Base-by-base conservation (phyloP, 2,888 invertebrate species). In the Brassicogethes aeneus region DNA sequence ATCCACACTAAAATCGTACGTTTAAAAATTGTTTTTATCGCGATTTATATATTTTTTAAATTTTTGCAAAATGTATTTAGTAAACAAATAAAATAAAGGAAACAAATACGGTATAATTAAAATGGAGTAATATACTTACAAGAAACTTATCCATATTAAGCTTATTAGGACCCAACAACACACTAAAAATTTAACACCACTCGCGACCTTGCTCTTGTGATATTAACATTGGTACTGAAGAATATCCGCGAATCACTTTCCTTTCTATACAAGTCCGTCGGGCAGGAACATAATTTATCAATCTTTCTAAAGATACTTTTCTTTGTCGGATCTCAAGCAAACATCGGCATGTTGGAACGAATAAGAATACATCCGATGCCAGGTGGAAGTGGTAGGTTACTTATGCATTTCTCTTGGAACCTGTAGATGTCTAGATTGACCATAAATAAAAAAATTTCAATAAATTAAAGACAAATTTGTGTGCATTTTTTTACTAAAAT, bases 181-280 rank as follows among this genome's bases (percentile, higher is more conserved):
- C 23, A 23, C 23, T 23, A 23, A 23, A 23, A 23, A 7, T 23
- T 23, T 7, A 23, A 23, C 23, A 23, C 23, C 10, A 23, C 15
- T 31, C 36, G 41, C 57, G 53, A 60, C 58, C 56, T 59, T 56
- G 55, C 50, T 55, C 54, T 54, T 45, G 50, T 44, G 45, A 47
- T 45, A 43, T 53, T 58, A 59, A 59, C 61, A 61, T 60, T 63
- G 64, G 57, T 60, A 65, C 63, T 65, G 64, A 57, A 54, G 56
- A 56, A 59, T 52, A 54, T 55, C 47, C 50, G 43, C 43, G 40
- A 48, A 45, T 52, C 54, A 58, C 63, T 64, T 64, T 62, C 62
- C 53, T 64, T 64, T 66, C 62, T 63, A 61, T 58, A 54, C 50
- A 51, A 50, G 46, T 40, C 47, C 37, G 40, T 40, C 38, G 38